A percentile compares a stretch with the other conserved stretches of the same genome.
phyloP scores from a whole-genome alignment of 2,113 vertebrate species.

The Dicrurus megarhynchus region DNA sequence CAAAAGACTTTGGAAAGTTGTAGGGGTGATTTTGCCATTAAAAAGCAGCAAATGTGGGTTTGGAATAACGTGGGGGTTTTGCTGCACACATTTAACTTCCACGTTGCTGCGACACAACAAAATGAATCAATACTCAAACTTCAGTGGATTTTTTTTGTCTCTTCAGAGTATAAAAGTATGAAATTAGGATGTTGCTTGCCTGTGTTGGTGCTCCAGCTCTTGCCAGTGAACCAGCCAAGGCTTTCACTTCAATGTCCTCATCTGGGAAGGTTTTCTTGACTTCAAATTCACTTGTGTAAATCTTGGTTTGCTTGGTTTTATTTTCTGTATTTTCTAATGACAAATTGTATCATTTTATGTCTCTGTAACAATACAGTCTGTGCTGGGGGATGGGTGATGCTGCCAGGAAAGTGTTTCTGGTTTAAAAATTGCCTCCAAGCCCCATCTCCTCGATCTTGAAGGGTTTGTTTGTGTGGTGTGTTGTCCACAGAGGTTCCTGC shows the following conservation, averaged over 20 bases:
- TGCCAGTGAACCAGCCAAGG: not conserved
- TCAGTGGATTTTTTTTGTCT: not conserved
- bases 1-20: not conserved
- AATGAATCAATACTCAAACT: not conserved
- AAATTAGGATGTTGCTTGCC: not conserved
- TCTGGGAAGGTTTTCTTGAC: not conserved
- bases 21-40: not conserved
- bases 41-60: not conserved
- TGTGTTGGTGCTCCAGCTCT: not conserved
- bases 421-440: not conserved
- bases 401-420: not conserved
- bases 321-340: not conserved
- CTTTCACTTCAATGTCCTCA: not conserved
- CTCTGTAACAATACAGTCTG: fast-evolving
- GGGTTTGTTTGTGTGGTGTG: not conserved
- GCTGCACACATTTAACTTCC: fast-evolving
- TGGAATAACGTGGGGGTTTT: not conserved
- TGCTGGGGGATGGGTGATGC: not conserved
- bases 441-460: fast-evolving
- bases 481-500: not conserved
- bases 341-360: not conserved
- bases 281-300: not conserved
- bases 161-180: not conserved
- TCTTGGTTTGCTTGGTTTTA: not conserved
- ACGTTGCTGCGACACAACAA: not conserved